phyloP scores from a whole-genome alignment of 2,797 vertebrate genomes.

The Mareca strepera region DNA sequence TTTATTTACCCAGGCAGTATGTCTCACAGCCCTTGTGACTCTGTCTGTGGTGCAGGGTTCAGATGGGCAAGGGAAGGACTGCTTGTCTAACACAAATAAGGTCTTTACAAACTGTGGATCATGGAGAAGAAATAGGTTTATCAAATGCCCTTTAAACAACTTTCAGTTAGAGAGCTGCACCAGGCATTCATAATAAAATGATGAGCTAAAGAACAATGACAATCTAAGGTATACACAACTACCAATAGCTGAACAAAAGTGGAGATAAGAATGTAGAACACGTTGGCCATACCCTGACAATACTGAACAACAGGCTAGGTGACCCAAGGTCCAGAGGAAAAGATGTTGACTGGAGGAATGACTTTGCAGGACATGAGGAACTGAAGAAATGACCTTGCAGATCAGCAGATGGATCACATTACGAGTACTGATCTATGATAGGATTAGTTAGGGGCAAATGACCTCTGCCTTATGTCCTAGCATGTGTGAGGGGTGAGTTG shows the following conservation, averaged over 20 bases:
- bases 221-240: background rate
- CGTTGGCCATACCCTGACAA: background rate
- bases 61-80: background rate
- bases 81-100: background rate
- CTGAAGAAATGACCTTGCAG: background rate
- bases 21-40: background rate
- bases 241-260: background rate
- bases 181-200: background rate
- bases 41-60: background rate
- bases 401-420: background rate
- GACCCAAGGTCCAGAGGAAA: background rate
- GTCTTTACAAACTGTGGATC: background rate
- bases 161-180: background rate
- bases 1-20: slow-evolving; percentile 40
- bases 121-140: background rate
- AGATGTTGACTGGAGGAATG: background rate
- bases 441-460: background rate
- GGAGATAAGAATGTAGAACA: background rate
- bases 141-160: background rate
- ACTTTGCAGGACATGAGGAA: background rate
- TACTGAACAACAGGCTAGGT: background rate
- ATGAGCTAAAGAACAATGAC: background rate
- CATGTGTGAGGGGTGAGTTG: background rate
- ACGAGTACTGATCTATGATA: background rate
- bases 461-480: background rate